These are phyloP conservation scores for Pipistrellus nathusii DNA, from an alignment of 2,797 vertebrate genomes.

Conservation along the genomic window DNA sequence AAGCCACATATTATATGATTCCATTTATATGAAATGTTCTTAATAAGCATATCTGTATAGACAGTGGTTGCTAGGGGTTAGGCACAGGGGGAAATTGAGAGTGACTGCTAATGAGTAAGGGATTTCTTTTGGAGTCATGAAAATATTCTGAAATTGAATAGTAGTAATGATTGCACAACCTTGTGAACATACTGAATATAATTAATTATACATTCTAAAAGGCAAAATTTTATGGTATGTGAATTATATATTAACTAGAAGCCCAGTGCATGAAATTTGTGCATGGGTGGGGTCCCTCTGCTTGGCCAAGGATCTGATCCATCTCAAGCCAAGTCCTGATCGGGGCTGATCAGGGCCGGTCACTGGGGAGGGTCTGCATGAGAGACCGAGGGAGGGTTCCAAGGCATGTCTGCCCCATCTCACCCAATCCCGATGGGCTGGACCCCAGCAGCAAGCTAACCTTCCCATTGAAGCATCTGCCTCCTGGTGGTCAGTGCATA, in stretches of 20 bases:
- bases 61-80: background rate
- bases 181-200: background rate
- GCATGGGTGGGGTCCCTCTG: too few species aligned
- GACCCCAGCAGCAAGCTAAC: too few species aligned
- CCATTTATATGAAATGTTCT: slow-evolving; percentile 8
- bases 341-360: too few species aligned
- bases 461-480: too few species aligned
- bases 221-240: background rate
- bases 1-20: background rate
- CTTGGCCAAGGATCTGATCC: too few species aligned
- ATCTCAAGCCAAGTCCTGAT: too few species aligned
- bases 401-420: too few species aligned
- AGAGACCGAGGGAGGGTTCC: too few species aligned
- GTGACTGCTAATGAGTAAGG: background rate
- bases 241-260: background rate
- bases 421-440: too few species aligned
- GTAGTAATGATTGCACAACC: background rate
- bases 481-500: too few species aligned
- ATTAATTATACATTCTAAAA: background rate
- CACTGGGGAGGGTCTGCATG: too few species aligned
- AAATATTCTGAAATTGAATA: background rate
- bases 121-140: background rate
- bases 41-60: background rate
- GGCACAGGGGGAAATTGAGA: background rate
- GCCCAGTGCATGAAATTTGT: too few species aligned